Evolutionary conservation across 2,888 invertebrate species (phyloP).

Genomic region (Melinopterus prodromus): DNA sequence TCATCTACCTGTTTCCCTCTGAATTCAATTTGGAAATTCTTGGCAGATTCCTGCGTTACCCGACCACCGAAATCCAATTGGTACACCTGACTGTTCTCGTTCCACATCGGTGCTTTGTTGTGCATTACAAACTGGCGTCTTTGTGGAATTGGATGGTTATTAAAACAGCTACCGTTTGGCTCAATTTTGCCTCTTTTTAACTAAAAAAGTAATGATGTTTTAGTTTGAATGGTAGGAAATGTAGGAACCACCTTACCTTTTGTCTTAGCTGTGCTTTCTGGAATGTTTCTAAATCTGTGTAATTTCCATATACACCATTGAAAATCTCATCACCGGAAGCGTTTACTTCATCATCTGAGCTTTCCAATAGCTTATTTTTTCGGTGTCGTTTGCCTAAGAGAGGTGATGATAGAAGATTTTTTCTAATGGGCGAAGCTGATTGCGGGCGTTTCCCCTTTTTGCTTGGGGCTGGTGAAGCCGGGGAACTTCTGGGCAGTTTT

Average conservation of each 20-base stretch:
- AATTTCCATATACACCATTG: slow-evolving; percentile 71
- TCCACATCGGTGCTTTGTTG: slow-evolving; percentile 93
- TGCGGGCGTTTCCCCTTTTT: slow-evolving; percentile 79
- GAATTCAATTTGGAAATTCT: slow-evolving; percentile 99
- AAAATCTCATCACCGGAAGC: slow-evolving; percentile 67
- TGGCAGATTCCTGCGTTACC: slow-evolving; percentile 98
- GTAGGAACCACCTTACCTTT: slow-evolving; percentile 68
- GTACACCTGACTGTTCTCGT: slow-evolving; percentile 98
- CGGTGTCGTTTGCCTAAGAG: slow-evolving; percentile 78
- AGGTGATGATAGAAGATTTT: slow-evolving; percentile 84
- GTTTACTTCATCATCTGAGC: slow-evolving; percentile 82
- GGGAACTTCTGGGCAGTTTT: slow-evolving; percentile 79
- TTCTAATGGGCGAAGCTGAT: slow-evolving; percentile 81
- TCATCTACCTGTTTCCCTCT: slow-evolving; percentile 86
- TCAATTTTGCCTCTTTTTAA: slow-evolving; percentile 76
- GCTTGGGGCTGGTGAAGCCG: slow-evolving; percentile 75
- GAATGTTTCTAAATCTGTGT: slow-evolving; percentile 87
- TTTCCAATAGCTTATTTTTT: slow-evolving; percentile 76
- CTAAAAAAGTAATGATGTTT: slow-evolving; percentile 59
- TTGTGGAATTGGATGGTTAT: slow-evolving; percentile 61
- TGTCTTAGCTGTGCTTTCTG: slow-evolving; percentile 91
- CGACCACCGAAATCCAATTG: slow-evolving; percentile 98
- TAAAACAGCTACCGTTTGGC: slow-evolving; percentile 61
- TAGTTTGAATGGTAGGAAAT: neutral
- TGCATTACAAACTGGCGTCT: slow-evolving; percentile 92